Percentiles rank a stretch among this genome's conserved stretches.
Evolutionary conservation across 2,888 invertebrate genomes (phyloP).

Genomic region (Polyploca ridens): DNA sequence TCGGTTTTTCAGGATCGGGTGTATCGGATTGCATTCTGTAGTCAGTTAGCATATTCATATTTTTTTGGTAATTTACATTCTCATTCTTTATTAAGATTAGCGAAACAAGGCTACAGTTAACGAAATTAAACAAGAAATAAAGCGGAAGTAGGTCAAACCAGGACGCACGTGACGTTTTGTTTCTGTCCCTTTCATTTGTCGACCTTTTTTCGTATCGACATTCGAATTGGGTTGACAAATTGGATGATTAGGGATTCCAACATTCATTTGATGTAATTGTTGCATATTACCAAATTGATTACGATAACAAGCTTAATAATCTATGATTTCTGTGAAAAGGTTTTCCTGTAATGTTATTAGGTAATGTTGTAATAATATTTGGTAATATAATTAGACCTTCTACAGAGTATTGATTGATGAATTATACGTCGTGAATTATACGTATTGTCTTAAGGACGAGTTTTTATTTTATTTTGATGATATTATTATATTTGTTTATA

Average conservation of each 20-base stretch:
- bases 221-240: constrained; percentile 1
- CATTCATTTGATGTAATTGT: neutral
- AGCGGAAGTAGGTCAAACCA: constrained; percentile 41
- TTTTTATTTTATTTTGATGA: too few species aligned
- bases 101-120: constrained; percentile 35
- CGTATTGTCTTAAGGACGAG: too few species aligned
- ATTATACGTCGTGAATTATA: too few species aligned
- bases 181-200: constrained; percentile 5
- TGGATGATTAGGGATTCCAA: constrained; percentile 9
- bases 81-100: constrained; percentile 15
- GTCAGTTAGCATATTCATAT: neutral
- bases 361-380: too few species aligned
- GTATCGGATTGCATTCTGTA: too few species aligned
- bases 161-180: constrained; percentile 30
- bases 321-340: neutral
- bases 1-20: too few species aligned
- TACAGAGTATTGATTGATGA: too few species aligned
- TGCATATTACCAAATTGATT: neutral
- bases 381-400: too few species aligned
- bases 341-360: neutral
- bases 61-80: neutral
- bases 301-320: neutral
- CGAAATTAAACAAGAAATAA: constrained; percentile 44
- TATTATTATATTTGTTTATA: too few species aligned
- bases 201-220: constrained; percentile 11